These are phyloP conservation scores for Todiramphus chloris DNA, from an alignment of 2,113 vertebrate species.

Conservation along the genomic window DNA sequence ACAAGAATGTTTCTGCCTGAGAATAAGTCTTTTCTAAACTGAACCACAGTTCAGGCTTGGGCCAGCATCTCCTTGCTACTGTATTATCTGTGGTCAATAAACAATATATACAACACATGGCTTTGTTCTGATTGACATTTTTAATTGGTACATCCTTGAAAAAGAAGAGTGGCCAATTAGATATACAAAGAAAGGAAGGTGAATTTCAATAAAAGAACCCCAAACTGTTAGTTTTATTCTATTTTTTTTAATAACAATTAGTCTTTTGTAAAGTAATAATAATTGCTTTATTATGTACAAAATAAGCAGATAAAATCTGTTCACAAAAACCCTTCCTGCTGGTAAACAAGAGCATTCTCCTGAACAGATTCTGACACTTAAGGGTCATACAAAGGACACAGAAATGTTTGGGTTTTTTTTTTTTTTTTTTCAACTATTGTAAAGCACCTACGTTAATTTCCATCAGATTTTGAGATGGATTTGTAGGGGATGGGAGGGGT, in stretches of 20 bases:
- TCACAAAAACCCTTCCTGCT: background rate
- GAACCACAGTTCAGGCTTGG: background rate
- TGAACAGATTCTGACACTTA: background rate
- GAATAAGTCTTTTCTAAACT: background rate
- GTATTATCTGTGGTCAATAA: background rate
- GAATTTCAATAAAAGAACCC: background rate
- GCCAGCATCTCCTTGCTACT: background rate
- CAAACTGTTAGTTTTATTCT: background rate
- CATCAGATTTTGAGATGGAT: constrained; percentile 21
- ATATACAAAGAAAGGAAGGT: background rate
- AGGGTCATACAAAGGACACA: background rate
- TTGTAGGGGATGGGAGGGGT: background rate
- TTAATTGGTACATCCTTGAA: background rate
- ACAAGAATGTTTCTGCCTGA: background rate
- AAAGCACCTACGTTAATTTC: constrained; percentile 19
- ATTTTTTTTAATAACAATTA: background rate
- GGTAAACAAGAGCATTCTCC: background rate
- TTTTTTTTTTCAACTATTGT: background rate
- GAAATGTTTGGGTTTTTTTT: background rate
- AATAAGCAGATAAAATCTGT: background rate
- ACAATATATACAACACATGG: background rate
- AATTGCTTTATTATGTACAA: background rate
- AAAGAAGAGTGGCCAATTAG: background rate
- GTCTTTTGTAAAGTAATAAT: background rate
- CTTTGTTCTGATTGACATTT: background rate